Percentiles rank a stretch among this genome's conserved stretches.
phyloP scores from a whole-genome alignment of 92 coral and sea anemone genomes.

The Actinernus sp. region DNA sequence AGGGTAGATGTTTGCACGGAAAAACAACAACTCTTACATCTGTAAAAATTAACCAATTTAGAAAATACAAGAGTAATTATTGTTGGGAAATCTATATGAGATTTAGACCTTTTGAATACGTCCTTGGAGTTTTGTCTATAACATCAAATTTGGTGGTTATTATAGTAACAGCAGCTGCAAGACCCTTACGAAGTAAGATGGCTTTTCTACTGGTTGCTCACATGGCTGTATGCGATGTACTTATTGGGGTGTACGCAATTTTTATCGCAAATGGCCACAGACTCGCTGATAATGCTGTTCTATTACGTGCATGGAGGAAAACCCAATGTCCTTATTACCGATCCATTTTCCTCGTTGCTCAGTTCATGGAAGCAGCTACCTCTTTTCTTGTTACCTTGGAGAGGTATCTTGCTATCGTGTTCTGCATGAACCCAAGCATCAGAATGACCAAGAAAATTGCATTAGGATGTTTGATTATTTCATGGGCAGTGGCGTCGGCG shows the following conservation, averaged over 20 bases:
- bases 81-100: slow-evolving; percentile 39
- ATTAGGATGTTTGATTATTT: background rate
- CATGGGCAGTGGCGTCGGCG: slow-evolving; percentile 14
- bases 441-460: slow-evolving; percentile 9
- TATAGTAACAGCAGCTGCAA: slow-evolving; percentile 9
- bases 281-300: background rate
- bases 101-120: slow-evolving; percentile 23
- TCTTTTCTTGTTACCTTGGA: slow-evolving; percentile 54
- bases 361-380: slow-evolving; percentile 52
- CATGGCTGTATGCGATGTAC: slow-evolving; percentile 54
- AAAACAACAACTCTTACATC: slow-evolving; percentile 4
- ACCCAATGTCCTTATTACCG: slow-evolving; percentile 46
- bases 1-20: slow-evolving; percentile 23
- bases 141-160: slow-evolving; percentile 36
- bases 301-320: slow-evolving; percentile 36
- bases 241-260: slow-evolving; percentile 56
- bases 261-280: slow-evolving; percentile 50
- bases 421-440: slow-evolving; percentile 52
- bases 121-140: slow-evolving; percentile 43
- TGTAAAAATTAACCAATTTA: too few species aligned
- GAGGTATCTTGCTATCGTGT: slow-evolving; percentile 51
- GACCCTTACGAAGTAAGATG: slow-evolving; percentile 31
- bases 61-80: slow-evolving; percentile 4
- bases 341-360: slow-evolving; percentile 46
- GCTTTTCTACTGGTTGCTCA: slow-evolving; percentile 48